These are phyloP conservation scores for Pollachius pollachius DNA, from an alignment of 2,113 vertebrate species.

Conservation along the genomic window DNA sequence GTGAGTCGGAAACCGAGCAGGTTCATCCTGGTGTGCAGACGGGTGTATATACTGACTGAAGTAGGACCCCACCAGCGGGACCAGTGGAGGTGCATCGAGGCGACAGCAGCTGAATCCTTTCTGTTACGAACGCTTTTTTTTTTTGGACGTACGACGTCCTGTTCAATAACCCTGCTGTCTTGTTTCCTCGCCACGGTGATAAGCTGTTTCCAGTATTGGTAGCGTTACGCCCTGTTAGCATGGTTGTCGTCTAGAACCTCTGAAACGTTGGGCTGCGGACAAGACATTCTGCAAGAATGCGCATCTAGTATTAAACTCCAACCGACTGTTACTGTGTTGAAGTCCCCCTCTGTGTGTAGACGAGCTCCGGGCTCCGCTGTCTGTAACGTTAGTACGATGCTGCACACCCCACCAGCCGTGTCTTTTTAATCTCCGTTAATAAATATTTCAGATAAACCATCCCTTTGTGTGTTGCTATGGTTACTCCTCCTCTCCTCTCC, in stretches of 20 bases:
- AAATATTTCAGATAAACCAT: slow-evolving; percentile 50
- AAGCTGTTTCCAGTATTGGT: slow-evolving; percentile 29
- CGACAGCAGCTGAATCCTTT: not conserved
- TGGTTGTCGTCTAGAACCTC: slow-evolving; percentile 42
- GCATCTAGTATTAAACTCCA: slow-evolving; percentile 46
- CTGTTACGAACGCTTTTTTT: slow-evolving; percentile 36
- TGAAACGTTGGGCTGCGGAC: slow-evolving; percentile 35
- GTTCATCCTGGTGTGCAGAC: not conserved
- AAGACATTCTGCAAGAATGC: slow-evolving; percentile 66
- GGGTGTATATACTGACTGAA: slow-evolving; percentile 50
- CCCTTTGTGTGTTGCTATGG: slow-evolving; percentile 23
- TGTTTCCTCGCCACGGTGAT: slow-evolving; percentile 24
- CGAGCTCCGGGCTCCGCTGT: slow-evolving; percentile 36
- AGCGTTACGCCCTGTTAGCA: slow-evolving; percentile 20
- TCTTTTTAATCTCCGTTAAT: slow-evolving; percentile 59
- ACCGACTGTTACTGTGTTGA: slow-evolving; percentile 43
- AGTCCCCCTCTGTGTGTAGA: slow-evolving; percentile 31
- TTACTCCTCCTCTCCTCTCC: slow-evolving; percentile 23
- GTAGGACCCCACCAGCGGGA: not conserved
- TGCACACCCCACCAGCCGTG: slow-evolving; percentile 35
- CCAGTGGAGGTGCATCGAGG: too few relatives aligned
- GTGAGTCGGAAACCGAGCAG: not conserved
- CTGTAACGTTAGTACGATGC: slow-evolving; percentile 18
- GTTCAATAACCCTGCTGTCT: slow-evolving; percentile 51
- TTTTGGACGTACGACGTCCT: slow-evolving; percentile 27